Percentiles rank a stretch among this genome's conserved stretches.
Evolutionary conservation across 2,797 vertebrate genomes (phyloP).

Genomic region (Melanotaenia maccullochi): DNA sequence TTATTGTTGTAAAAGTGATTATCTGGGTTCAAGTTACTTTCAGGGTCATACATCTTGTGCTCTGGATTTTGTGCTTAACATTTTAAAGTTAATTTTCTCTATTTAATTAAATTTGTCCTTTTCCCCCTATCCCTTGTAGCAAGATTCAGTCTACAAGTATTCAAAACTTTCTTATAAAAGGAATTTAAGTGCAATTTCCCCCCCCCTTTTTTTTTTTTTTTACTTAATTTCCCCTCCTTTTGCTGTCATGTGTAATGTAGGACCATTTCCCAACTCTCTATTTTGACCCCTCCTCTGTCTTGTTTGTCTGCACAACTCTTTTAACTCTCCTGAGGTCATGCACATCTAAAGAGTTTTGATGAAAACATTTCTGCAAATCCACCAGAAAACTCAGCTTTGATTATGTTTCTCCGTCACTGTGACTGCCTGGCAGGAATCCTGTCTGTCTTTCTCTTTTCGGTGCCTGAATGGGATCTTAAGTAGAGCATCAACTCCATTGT

Average conservation of each 20-base stretch:
- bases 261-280: constrained; percentile 31
- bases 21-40: too few species aligned
- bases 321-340: constrained; percentile 25
- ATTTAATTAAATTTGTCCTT: too few species aligned
- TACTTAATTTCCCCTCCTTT: not conserved
- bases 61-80: too few species aligned
- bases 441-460: constrained; percentile 33
- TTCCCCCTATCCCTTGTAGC: too few species aligned
- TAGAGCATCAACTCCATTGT: constrained; percentile 6
- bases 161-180: not conserved
- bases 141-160: too few species aligned
- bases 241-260: constrained; percentile 14
- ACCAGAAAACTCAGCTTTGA: constrained; percentile 74
- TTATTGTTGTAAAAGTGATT: too few species aligned
- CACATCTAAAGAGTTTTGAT: constrained; percentile 73
- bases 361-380: constrained; percentile 78
- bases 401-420: constrained; percentile 47
- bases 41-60: too few species aligned
- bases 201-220: too few species aligned
- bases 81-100: too few species aligned
- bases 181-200: not conserved
- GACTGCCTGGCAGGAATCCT: constrained; percentile 24
- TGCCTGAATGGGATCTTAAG: constrained; percentile 28
- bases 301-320: constrained; percentile 30
- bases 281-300: constrained; percentile 19